Percentiles rank a stretch among this genome's conserved stretches.
These are phyloP conservation scores for Aphrophora alni DNA, from an alignment of 2,888 invertebrate genomes.

Conservation along the genomic window DNA sequence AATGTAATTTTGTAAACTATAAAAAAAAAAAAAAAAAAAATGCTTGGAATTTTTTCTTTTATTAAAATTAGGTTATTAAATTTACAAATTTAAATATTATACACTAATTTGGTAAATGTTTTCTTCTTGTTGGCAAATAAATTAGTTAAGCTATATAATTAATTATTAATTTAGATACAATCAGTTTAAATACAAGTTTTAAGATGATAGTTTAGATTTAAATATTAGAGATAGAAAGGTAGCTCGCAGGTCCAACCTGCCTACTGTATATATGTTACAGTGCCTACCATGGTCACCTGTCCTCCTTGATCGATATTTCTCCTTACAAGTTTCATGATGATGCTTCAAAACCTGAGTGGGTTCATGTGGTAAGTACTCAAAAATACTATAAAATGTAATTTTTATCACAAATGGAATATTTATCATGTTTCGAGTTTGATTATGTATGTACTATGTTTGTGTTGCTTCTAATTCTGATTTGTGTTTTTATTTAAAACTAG, in stretches of 20 bases:
- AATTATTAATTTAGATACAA: too few species aligned
- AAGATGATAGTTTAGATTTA: too few species aligned
- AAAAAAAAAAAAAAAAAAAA: too few species aligned
- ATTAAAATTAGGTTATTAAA: too few species aligned
- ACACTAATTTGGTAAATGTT: too few species aligned
- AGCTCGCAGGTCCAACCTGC: background rate
- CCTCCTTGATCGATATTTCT: slow-evolving; percentile 94
- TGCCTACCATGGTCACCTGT: slow-evolving; percentile 98
- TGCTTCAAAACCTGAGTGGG: slow-evolving; percentile 81
- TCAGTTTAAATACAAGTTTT: too few species aligned
- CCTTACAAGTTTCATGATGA: slow-evolving; percentile 97
- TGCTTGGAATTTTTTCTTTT: too few species aligned
- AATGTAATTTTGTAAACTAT: too few species aligned
- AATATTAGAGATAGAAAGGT: background rate
- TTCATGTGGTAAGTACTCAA: slow-evolving; percentile 80
- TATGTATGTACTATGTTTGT: background rate
- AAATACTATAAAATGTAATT: slow-evolving; percentile 51
- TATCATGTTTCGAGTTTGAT: background rate
- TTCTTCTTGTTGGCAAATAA: too few species aligned
- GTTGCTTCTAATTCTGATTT: background rate
- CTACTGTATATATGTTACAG: slow-evolving; percentile 62
- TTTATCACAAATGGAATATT: background rate
- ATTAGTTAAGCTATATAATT: too few species aligned
- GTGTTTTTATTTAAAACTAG: background rate
- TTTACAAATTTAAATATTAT: too few species aligned